These are phyloP conservation scores for Myripristis jacobus DNA, from an alignment of 2,797 vertebrate genomes.

Conservation along the genomic window DNA sequence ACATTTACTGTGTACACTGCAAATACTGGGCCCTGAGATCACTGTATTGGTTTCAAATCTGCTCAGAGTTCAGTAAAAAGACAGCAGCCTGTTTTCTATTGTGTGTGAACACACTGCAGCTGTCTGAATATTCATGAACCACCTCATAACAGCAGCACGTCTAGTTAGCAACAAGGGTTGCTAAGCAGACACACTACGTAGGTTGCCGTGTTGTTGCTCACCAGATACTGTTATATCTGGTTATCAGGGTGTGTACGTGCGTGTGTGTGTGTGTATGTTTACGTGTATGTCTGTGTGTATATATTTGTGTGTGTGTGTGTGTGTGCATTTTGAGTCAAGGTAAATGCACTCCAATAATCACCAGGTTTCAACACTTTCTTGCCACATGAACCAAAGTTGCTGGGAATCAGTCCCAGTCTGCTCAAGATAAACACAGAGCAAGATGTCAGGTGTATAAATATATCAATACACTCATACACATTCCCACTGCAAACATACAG, in stretches of 20 bases:
- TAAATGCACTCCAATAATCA: conserved; percentile 47
- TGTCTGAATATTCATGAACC: conserved; percentile 51
- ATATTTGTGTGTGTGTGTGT: conserved; percentile 20
- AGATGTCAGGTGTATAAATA: conserved; percentile 27
- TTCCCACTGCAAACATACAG: conserved; percentile 31
- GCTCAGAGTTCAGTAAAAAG: background rate
- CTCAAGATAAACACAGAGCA: conserved; percentile 28
- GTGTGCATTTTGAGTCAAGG: conserved; percentile 19
- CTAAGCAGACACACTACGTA: too few relatives aligned
- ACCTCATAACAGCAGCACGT: conserved; percentile 11
- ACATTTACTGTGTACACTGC: conserved; percentile 3
- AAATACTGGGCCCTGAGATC: conserved; percentile 21
- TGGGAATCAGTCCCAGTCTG: conserved; percentile 35
- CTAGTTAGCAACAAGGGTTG: too few relatives aligned
- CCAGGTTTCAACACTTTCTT: conserved; percentile 28
- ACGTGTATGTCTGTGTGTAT: conserved; percentile 17
- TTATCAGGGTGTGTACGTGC: too few relatives aligned
- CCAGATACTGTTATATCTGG: too few relatives aligned
- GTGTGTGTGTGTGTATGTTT: conserved; percentile 1
- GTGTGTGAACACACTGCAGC: background rate
- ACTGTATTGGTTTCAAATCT: background rate
- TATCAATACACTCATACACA: conserved; percentile 17
- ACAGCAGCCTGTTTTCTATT: conserved; percentile 13
- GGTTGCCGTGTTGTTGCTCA: too few relatives aligned
- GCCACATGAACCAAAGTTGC: background rate